Percentiles rank a stretch among this genome's conserved stretches.
These are phyloP conservation scores for Chionodraco myersi DNA, from an alignment of 2,113 vertebrate genomes.

Conservation along the genomic window DNA sequence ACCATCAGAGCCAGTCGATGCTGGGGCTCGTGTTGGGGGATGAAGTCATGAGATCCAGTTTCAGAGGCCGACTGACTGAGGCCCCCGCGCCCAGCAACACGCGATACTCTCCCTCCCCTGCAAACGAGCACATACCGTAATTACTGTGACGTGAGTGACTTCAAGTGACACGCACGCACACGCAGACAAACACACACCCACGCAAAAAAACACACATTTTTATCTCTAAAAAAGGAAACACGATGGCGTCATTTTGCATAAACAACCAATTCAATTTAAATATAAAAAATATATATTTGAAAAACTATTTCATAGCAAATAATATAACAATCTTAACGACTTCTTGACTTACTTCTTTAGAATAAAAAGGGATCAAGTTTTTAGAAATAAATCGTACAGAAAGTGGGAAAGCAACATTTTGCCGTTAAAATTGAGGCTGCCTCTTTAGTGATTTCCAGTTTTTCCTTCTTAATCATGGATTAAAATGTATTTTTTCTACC, in stretches of 20 bases:
- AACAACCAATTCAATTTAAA: no score
- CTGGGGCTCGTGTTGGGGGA: conserved; percentile 45
- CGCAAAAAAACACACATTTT: background rate
- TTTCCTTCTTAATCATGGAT: background rate
- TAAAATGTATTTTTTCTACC: background rate
- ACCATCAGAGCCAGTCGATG: conserved; percentile 17
- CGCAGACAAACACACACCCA: background rate
- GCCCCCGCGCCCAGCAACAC: conserved; percentile 68
- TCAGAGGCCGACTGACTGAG: conserved; percentile 61
- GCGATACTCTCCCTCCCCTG: conserved; percentile 57
- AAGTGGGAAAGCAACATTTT: no score
- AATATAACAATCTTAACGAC: no score
- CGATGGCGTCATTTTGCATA: no score
- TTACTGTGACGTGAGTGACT: conserved; percentile 47
- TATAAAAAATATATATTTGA: no score
- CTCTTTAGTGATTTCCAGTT: background rate
- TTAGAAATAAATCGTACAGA: no score
- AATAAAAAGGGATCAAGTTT: no score
- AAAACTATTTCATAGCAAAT: no score
- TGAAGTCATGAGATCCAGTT: conserved; percentile 76
- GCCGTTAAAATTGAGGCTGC: no score
- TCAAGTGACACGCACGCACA: conserved; percentile 2
- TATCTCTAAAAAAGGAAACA: no score
- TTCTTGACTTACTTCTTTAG: no score
- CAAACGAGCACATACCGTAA: conserved; percentile 52